Evolutionary conservation across 1,140 invertebrate genomes (phyloP).

Genomic region (Papilio machaon): DNA sequence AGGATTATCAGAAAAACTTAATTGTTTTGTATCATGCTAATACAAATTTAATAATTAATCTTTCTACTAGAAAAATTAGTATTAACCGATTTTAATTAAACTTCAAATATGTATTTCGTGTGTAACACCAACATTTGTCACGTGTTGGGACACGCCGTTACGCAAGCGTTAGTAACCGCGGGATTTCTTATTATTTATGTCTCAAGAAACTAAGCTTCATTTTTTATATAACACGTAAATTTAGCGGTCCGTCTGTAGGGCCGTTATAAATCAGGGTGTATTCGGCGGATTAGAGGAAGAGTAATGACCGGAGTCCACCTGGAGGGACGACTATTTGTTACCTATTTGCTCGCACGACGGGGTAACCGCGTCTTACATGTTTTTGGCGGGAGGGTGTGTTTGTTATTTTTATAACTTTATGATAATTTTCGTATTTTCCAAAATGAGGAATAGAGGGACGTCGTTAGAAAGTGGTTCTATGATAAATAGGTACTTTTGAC

Average conservation of each 20-base stretch:
- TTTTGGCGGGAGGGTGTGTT: background rate
- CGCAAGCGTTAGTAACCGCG: slow-evolving; percentile 47
- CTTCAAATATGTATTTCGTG: background rate
- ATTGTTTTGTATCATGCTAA: background rate
- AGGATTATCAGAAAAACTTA: background rate
- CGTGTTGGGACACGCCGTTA: slow-evolving; percentile 39
- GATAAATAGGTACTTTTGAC: no score
- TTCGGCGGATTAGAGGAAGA: slow-evolving; percentile 79
- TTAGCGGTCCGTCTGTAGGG: slow-evolving; percentile 69
- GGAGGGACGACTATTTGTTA: slow-evolving; percentile 77
- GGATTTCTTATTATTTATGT: slow-evolving; percentile 76
- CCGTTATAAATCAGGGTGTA: slow-evolving; percentile 75
- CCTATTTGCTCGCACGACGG: slow-evolving; percentile 67
- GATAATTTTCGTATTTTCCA: background rate
- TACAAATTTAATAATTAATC: background rate
- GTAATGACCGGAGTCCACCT: slow-evolving; percentile 79
- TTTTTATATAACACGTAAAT: slow-evolving; percentile 80
- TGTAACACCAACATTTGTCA: slow-evolving; percentile 11
- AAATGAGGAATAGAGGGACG: background rate
- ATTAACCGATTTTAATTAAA: background rate
- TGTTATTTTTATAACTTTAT: background rate
- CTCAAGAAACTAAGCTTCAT: slow-evolving; percentile 71
- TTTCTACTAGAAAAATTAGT: background rate
- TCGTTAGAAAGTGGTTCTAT: background rate
- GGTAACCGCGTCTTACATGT: slow-evolving; percentile 28